Evolutionary conservation across 2,113 vertebrate genomes (phyloP).

Genomic region (Bettongia penicillata): DNA sequence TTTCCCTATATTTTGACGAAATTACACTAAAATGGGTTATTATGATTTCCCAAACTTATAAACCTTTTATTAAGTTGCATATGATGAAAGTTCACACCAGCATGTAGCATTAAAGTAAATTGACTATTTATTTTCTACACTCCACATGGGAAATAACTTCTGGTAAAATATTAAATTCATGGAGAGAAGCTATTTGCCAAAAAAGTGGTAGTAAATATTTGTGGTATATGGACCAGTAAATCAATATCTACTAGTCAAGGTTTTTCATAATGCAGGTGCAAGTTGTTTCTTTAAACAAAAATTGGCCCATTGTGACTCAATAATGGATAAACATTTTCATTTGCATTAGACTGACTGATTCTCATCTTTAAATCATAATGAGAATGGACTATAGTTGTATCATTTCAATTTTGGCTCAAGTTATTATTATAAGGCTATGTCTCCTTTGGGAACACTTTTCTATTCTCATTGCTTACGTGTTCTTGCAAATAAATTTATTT

Average conservation of each 20-base stretch:
- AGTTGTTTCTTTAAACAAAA: not conserved
- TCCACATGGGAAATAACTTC: not conserved
- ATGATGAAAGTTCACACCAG: not conserved
- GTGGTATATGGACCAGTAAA: not conserved
- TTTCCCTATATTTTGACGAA: not conserved
- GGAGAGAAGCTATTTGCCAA: not conserved
- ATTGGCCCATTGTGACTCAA: not conserved
- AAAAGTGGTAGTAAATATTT: not conserved
- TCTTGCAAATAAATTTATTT: conserved; percentile 47
- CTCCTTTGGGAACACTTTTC: conserved; percentile 11
- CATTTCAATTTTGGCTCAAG: conserved; percentile 25
- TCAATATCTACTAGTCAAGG: not conserved
- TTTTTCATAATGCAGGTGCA: not conserved
- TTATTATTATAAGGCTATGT: conserved; percentile 48
- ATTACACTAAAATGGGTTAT: not conserved
- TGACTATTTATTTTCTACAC: not conserved
- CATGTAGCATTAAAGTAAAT: not conserved
- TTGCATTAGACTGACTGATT: conserved; percentile 39
- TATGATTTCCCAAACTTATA: not conserved
- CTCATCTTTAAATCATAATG: conserved; percentile 46
- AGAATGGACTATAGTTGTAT: conserved; percentile 5
- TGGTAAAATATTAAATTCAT: not conserved
- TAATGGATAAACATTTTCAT: conserved; percentile 47
- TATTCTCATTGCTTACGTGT: not conserved
- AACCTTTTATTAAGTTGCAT: not conserved